Evolutionary conservation across 2,113 vertebrate genomes (phyloP).

Genomic region (Gallinago jamesoni): DNA sequence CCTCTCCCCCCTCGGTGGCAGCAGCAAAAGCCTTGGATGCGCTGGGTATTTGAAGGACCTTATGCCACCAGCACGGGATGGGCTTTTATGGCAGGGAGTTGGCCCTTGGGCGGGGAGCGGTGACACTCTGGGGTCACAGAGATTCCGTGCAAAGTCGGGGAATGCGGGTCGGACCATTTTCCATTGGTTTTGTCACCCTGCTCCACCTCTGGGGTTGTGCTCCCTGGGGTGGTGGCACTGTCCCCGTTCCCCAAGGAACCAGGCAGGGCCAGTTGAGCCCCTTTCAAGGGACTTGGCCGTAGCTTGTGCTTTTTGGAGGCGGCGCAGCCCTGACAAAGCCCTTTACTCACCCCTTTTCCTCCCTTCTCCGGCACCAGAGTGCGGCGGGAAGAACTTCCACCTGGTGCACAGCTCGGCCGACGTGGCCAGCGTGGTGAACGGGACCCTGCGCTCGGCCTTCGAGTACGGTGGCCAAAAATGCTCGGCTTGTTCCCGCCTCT

Average conservation of each 20-base stretch:
- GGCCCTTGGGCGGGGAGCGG: accelerated
- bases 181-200: neutral
- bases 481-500: slow-evolving; percentile 95
- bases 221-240: accelerated
- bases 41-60: neutral
- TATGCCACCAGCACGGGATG: accelerated
- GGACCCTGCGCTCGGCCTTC: slow-evolving; percentile 91
- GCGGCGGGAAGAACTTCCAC: slow-evolving; percentile 98
- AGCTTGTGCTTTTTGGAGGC: accelerated
- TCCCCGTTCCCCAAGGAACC: neutral
- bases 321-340: accelerated
- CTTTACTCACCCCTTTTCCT: neutral
- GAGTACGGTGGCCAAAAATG: slow-evolving; percentile 96
- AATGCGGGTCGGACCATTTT: accelerated
- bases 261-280: neutral
- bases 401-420: slow-evolving; percentile 90
- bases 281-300: accelerated
- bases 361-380: slow-evolving; percentile 74
- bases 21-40: neutral
- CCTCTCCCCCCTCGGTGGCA: neutral
- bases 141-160: accelerated
- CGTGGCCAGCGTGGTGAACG: slow-evolving; percentile 84
- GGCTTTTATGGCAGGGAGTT: neutral
- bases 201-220: neutral
- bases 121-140: neutral